phyloP scores from a whole-genome alignment of 2,797 vertebrate genomes.

The Hydrophis major region DNA sequence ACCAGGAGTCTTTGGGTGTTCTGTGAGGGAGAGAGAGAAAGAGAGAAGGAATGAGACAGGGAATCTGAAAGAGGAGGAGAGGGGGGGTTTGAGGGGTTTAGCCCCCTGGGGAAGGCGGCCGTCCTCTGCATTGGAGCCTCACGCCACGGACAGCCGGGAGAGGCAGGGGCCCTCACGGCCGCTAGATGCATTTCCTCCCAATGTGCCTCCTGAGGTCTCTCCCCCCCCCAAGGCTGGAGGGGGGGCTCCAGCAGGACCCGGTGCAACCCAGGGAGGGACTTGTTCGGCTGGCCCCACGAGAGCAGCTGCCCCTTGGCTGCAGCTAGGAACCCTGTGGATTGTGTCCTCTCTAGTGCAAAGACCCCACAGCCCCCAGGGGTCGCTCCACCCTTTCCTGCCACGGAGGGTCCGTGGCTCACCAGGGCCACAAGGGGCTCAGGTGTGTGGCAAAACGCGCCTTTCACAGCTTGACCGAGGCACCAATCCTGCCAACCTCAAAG shows the following conservation, averaged over 20 bases:
- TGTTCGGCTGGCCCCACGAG: not conserved
- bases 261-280: not conserved
- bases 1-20: slow-evolving; percentile 87
- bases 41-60: not conserved
- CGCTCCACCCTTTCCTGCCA: not conserved
- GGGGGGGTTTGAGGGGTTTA: not conserved
- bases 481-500: not conserved
- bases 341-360: not conserved
- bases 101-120: not conserved
- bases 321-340: not conserved
- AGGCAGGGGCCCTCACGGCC: not conserved
- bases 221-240: not conserved
- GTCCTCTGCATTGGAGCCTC: not conserved
- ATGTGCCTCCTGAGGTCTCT: not conserved
- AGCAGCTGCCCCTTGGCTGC: not conserved
- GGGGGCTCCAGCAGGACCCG: not conserved
- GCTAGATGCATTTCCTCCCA: not conserved
- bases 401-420: not conserved
- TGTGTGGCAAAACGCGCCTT: not conserved
- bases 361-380: not conserved
- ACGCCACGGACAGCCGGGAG: not conserved
- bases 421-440: not conserved
- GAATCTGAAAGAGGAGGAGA: not conserved
- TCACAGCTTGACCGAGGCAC: not conserved
- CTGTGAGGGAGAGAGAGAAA: slow-evolving; percentile 71